Conservation (phyloP, 1,140 invertebrate genomes). For the Glossosoma conforme region DNA sequence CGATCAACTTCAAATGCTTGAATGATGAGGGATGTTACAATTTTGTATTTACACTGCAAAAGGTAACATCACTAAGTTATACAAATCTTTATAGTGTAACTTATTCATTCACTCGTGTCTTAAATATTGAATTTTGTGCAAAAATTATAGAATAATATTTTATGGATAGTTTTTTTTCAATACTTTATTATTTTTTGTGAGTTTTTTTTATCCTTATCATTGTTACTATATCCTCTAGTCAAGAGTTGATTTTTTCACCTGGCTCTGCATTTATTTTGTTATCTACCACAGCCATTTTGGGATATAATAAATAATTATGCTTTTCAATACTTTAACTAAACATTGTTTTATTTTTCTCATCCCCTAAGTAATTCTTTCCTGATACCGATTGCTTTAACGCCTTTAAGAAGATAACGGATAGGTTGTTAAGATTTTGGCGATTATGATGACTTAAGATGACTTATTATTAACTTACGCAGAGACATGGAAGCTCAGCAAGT, state of each 20-base stretch:
- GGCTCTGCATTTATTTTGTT: constrained; percentile 1
- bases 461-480: too few species aligned
- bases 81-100: neutral
- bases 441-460: too few species aligned
- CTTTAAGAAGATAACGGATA: too few species aligned
- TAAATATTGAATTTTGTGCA: neutral
- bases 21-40: too few species aligned
- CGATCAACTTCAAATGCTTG: too few species aligned
- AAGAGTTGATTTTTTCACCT: constrained; percentile 10
- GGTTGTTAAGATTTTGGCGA: too few species aligned
- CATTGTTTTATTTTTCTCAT: too few species aligned
- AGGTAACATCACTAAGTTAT: neutral
- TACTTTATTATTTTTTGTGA: constrained; percentile 1
- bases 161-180: neutral
- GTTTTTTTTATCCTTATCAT: neutral
- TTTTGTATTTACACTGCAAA: neutral
- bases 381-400: too few species aligned
- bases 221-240: constrained; percentile 19
- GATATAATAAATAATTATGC: constrained; percentile 17
- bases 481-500: too few species aligned
- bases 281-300: constrained; percentile 15
- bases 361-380: too few species aligned
- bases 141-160: neutral
- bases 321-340: constrained; percentile 17
- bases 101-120: constrained; percentile 4